These are phyloP conservation scores for Amphimallon solstitiale DNA, from an alignment of 2,888 invertebrate species.

Conservation along the genomic window DNA sequence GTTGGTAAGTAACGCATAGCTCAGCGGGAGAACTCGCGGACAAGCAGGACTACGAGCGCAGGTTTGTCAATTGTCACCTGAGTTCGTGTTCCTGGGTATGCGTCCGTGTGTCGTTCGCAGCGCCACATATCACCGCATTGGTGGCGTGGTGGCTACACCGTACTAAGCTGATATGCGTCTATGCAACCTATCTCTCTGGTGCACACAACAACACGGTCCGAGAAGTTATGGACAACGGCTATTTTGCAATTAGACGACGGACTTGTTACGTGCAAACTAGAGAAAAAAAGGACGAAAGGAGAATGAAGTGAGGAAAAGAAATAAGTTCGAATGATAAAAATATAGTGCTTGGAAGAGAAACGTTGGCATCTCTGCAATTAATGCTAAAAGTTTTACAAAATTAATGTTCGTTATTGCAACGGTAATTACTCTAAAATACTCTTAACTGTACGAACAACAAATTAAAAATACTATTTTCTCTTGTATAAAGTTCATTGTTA, in stretches of 20 bases:
- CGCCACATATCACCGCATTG: slow-evolving; percentile 58
- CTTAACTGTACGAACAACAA: too few species aligned
- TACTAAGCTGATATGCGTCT: slow-evolving; percentile 44
- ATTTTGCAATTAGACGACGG: slow-evolving; percentile 42
- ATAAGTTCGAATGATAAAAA: background rate
- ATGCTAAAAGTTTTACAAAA: background rate
- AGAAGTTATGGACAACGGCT: slow-evolving; percentile 45
- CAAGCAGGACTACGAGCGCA: slow-evolving; percentile 60
- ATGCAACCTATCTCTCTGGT: slow-evolving; percentile 42
- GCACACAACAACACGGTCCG: slow-evolving; percentile 41
- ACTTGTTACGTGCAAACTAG: slow-evolving; percentile 26
- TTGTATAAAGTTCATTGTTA: too few species aligned
- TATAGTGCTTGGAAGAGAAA: background rate
- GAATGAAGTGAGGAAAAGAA: slow-evolving; percentile 13
- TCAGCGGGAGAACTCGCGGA: slow-evolving; percentile 60
- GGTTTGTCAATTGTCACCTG: slow-evolving; percentile 64
- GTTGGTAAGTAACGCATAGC: slow-evolving; percentile 60
- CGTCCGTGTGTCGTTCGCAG: slow-evolving; percentile 54
- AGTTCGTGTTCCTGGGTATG: slow-evolving; percentile 53
- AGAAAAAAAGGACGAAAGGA: slow-evolving; percentile 27
- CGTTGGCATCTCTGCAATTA: slow-evolving; percentile 19
- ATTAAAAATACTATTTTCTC: too few species aligned
- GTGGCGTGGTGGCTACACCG: slow-evolving; percentile 48
- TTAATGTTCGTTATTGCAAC: too few species aligned
- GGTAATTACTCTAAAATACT: too few species aligned